Conservation (phyloP, 2,113 vertebrate genomes). For the Burhinus oedicnemus region DNA sequence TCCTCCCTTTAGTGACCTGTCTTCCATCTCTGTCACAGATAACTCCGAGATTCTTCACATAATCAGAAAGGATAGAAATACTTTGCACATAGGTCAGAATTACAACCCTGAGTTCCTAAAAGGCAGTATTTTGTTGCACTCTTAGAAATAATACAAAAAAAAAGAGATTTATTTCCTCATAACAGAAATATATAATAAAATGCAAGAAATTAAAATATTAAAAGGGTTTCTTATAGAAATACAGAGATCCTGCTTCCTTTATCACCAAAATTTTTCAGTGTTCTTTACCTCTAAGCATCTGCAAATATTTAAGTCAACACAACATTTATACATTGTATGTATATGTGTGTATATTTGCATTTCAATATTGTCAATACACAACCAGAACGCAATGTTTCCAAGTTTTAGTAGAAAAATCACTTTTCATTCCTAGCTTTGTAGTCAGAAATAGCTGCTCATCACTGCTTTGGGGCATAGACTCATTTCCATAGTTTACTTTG, state of each 20-base stretch:
- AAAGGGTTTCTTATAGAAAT: background rate
- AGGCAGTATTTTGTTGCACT: background rate
- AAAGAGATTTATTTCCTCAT: accelerated
- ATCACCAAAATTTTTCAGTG: background rate
- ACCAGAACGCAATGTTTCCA: background rate
- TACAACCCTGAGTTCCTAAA: constrained; percentile 48
- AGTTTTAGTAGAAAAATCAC: background rate
- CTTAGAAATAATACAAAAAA: background rate
- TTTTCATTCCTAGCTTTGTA: background rate
- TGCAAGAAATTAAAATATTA: background rate
- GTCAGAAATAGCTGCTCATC: background rate
- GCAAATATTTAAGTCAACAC: background rate
- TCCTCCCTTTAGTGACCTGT: background rate
- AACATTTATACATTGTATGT: background rate
- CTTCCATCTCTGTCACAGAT: background rate
- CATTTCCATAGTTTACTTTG: background rate
- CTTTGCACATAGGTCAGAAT: constrained; percentile 6
- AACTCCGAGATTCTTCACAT: background rate
- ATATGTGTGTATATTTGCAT: background rate
- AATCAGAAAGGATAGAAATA: background rate
- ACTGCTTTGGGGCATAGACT: background rate
- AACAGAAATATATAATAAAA: background rate
- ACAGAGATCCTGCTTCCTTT: background rate
- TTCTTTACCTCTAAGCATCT: background rate
- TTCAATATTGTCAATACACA: background rate